These are phyloP conservation scores for Lerema accius DNA, from an alignment of 1,140 invertebrate species.

Conservation along the genomic window DNA sequence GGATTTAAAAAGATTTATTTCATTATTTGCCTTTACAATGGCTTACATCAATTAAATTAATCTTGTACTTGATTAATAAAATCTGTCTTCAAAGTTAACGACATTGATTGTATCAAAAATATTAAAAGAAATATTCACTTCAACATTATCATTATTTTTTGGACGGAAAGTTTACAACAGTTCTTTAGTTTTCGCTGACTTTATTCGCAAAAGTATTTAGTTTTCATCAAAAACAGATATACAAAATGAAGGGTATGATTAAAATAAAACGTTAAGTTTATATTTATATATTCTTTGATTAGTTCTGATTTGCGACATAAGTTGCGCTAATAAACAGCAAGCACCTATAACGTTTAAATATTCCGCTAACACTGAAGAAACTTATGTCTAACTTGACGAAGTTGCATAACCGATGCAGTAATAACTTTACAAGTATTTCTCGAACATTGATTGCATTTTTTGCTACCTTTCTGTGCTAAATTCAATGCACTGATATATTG, in stretches of 20 bases:
- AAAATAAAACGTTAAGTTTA: background rate
- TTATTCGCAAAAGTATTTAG: too few relatives aligned
- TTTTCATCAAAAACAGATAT: background rate
- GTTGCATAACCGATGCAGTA: too few relatives aligned
- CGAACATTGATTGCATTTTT: background rate
- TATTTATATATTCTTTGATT: conserved; percentile 8
- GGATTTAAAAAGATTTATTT: background rate
- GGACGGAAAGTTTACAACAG: conserved; percentile 10
- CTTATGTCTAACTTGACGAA: background rate
- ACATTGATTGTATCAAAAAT: conserved; percentile 8
- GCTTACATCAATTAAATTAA: conserved; percentile 5
- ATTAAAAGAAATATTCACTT: conserved; percentile 3
- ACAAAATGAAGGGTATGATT: background rate
- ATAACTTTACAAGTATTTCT: background rate
- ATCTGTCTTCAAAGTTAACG: conserved; percentile 4
- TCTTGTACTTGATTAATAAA: conserved; percentile 21
- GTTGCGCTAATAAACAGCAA: conserved; percentile 23
- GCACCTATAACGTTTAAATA: conserved; percentile 16
- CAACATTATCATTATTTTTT: background rate
- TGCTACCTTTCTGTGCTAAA: background rate
- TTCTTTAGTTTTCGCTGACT: background rate
- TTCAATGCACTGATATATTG: background rate
- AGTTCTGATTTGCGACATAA: conserved; percentile 11
- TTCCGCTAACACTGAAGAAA: background rate
- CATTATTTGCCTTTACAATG: conserved; percentile 7